A percentile compares a stretch with the other conserved stretches of the same genome.
These are phyloP conservation scores for Phainopepla nitens DNA, from an alignment of 2,113 vertebrate genomes.

Conservation along the genomic window DNA sequence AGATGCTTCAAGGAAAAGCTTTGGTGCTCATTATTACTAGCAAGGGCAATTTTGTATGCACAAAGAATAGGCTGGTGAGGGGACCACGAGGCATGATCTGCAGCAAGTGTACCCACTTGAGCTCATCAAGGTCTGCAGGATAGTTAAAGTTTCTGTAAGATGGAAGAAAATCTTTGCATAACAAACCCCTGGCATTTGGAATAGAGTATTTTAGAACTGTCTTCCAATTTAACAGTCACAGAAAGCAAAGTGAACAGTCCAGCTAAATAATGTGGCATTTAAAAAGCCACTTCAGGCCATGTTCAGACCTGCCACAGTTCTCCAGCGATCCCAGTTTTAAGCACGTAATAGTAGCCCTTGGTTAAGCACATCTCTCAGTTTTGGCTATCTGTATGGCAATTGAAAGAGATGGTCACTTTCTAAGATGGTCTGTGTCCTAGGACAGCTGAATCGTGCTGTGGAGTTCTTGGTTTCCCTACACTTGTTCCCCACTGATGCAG, in stretches of 20 bases:
- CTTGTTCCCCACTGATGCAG: not conserved
- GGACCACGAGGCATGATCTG: not conserved
- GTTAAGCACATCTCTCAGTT: not conserved
- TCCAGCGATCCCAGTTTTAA: not conserved
- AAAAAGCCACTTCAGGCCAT: not conserved
- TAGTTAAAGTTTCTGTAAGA: not conserved
- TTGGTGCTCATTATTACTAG: not conserved
- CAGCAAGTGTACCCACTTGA: not conserved
- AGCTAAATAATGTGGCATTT: not conserved
- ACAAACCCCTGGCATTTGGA: not conserved
- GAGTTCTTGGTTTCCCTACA: not conserved
- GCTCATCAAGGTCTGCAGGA: not conserved
- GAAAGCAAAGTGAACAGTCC: not conserved
- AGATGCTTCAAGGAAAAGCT: not conserved
- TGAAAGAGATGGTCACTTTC: not conserved
- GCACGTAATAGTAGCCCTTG: not conserved
- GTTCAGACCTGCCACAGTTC: not conserved
- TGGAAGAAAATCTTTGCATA: not conserved
- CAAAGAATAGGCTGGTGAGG: not conserved
- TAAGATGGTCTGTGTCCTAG: not conserved
- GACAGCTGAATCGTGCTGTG: not conserved
- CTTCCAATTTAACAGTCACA: not conserved
- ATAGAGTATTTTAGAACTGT: not conserved
- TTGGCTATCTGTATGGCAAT: not conserved
- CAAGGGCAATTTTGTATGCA: not conserved